Base-by-base conservation (phyloP, 2,888 invertebrate genomes). In the Habroteleia sp. region DNA sequence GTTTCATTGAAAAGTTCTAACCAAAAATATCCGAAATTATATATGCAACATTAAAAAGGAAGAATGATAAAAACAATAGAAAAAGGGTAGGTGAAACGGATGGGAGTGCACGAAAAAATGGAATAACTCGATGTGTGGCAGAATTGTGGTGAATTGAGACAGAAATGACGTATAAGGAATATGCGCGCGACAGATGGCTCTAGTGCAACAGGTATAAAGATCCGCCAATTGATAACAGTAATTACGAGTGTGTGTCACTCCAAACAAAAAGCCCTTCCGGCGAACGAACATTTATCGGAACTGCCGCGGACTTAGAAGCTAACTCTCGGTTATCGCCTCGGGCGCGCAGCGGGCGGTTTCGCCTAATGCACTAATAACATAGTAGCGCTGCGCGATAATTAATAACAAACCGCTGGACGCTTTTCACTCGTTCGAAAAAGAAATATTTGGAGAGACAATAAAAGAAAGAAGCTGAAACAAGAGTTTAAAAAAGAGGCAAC, bases 291-390 rank as follows among this genome's bases (percentile, higher is more conserved):
- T 85, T 86, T 84, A 84, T 86, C 85, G 85, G 80, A 69, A 78
- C 74, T 77, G 81, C 78, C 77, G 78, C 72, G 80, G 82, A 82
- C 82, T 85, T 83, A 80, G 82, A 79, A 77, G 76, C 77, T 79
- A 75, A 77, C 66, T 77, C 76, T 77, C 66, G 74, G 58, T 35
- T 81, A 71, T 78, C 50, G 81, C 82, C 79, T 52, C 74, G 69
- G 81, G 81, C 81, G 77, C 74, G 62, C 65, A 79, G 80, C 84
- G 83, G 83, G 82, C 83, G 85, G 84, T 85, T 85, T 85, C 85
- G 83, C 82, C 85, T 87, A 87, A 87, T 86, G 84, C 84, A 85
- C 86, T 88, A 88, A 88, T 88, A 87, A 88, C 84, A 88, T 83
- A 83, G 84, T 87, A 79, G 84, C 82, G 63, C 83, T n/a, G n/a